Base-by-base conservation (phyloP, 2,797 vertebrate genomes). In the Takifugu rubripes region DNA sequence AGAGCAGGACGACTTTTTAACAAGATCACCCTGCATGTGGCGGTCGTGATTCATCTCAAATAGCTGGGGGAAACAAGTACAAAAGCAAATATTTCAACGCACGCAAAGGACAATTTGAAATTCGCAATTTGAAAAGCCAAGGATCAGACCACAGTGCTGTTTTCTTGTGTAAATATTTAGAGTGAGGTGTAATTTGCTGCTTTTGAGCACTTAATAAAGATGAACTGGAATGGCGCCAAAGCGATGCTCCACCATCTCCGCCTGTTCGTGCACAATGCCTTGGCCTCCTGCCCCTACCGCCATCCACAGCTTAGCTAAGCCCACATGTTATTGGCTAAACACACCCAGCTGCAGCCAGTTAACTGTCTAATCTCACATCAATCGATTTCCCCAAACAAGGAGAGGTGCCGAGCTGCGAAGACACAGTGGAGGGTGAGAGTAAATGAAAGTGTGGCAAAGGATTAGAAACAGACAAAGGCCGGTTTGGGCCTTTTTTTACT, bases 311-410 rank as follows among this genome's bases (percentile, higher is more conserved):
- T 66, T 51, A 74, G 75, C 75, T 64, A 64, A 78, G 58, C 70
- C 75, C 58, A 31, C 66, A 70, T 86, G 81, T 89, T 88, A 88
- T 86, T 88, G 88, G 83, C 76, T 84, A 90, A 90, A 88, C 88
- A 89, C 82, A 83, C 76, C 75, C 88, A 87, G 84, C 83, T 84
- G 81, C 76, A 83, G 78, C 70, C 84, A 71, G 81, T 86, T 90
- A 88, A 90, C 82, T 70, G 83, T 83, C 83, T 87, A 77, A 83
- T 89, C 83, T 84, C 81, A 77, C 81, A 78, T 82, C 70, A 72
- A 87, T 85, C 59, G 75, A 89, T 84, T 84, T 80, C 77, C 64
- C 76, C 69, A 80, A 86, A 84, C 77, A 78, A 83, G 70, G 64
- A 72, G 70, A 65, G 73, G 70, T 68, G 59, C 59, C 72, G 66